phyloP scores from a whole-genome alignment of 2,113 vertebrate genomes.

The Tyrannus savana region DNA sequence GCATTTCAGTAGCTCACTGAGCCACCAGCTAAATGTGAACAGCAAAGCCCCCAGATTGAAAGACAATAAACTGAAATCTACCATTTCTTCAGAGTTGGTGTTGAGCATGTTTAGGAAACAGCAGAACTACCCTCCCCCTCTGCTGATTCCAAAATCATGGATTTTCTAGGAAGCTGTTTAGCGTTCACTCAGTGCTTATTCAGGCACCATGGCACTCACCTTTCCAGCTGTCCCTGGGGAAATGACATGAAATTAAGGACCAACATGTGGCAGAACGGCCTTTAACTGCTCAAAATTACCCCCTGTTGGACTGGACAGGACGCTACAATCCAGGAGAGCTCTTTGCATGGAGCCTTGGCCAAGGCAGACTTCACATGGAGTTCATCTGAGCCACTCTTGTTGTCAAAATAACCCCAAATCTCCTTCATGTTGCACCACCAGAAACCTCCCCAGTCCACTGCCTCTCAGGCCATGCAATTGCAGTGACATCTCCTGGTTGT shows the following conservation, averaged over 20 bases:
- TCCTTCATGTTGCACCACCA: neutral
- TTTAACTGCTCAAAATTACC: neutral
- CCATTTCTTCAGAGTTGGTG: neutral
- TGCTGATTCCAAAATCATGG: neutral
- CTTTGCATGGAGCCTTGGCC: neutral
- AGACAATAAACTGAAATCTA: neutral
- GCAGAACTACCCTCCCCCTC: neutral
- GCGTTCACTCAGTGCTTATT: neutral
- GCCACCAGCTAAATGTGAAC: neutral
- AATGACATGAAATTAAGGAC: neutral
- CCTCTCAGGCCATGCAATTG: neutral
- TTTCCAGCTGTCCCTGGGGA: neutral
- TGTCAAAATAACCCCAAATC: neutral
- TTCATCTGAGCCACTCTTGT: neutral
- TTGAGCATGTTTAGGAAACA: neutral
- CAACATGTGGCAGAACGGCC: rapidly evolving
- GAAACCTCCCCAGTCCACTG: neutral
- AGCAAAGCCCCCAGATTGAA: neutral
- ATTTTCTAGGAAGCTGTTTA: neutral
- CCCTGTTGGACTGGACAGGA: neutral
- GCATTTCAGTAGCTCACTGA: neutral
- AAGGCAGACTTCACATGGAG: neutral
- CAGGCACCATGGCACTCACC: rapidly evolving
- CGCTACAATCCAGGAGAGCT: neutral
- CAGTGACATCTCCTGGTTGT: neutral